phyloP scores from a whole-genome alignment of 2,797 vertebrate species.

The Acridotheres tristis region DNA sequence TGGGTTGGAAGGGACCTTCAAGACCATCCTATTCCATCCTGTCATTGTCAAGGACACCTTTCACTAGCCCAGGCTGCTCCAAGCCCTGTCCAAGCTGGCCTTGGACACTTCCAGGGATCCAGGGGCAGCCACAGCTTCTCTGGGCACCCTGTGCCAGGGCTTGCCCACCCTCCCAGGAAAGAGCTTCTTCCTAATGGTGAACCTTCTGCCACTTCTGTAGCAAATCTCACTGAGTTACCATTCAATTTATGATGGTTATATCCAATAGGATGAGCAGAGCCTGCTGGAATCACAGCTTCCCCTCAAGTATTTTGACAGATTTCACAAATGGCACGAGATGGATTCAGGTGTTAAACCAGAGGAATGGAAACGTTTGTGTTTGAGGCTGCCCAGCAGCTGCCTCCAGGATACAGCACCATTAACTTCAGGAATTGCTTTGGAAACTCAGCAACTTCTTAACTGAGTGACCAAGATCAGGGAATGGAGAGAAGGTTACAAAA shows the following conservation, averaged over 20 bases:
- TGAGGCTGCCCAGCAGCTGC: not conserved
- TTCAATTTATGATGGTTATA: not conserved
- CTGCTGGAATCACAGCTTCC: not conserved
- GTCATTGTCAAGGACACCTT: not conserved
- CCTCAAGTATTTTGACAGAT: not conserved
- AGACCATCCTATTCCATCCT: not conserved
- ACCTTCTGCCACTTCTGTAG: not conserved
- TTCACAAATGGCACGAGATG: not conserved
- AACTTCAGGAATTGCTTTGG: not conserved
- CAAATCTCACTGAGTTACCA: not conserved
- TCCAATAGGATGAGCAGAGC: rapidly evolving
- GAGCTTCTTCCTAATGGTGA: not conserved
- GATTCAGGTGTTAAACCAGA: not conserved
- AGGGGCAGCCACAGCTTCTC: not conserved
- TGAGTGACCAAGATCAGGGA: not conserved
- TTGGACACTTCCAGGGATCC: not conserved
- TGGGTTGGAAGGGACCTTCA: not conserved
- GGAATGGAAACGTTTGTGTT: not conserved
- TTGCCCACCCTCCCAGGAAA: rapidly evolving
- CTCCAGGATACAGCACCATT: not conserved
- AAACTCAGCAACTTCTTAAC: not conserved
- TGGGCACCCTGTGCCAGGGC: not conserved
- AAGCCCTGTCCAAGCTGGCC: rapidly evolving
- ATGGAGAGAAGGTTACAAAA: not conserved
- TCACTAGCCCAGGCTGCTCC: not conserved